Evolutionary conservation across 2,888 invertebrate genomes (phyloP), one percentile per base, ranked within the genome.

Genomic region (Dichetophora obliterata): DNA sequence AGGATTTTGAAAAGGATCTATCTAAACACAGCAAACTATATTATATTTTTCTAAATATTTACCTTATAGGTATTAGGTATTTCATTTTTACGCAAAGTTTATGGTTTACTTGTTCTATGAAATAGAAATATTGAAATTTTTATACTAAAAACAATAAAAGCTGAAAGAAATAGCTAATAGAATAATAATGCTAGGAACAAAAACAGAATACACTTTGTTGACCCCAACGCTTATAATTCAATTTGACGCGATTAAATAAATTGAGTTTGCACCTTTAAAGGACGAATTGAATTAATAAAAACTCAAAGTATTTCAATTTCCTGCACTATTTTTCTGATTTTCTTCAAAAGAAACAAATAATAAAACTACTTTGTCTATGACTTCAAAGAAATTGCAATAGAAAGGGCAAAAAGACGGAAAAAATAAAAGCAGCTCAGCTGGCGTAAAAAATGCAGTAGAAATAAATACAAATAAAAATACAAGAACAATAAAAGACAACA

Each of bases 221-320:
- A 37, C 3, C 5, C 6, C 4, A 37, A 6, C 37, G 4, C 37
- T 37, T 8, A 37, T 8, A 37, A 54, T 8, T 6, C 6, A 54
- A 19, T 19, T 54, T 19, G 4, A 61, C 14, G 2, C 11, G 24
- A 27, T 16, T 24, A 61, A 61, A 61, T 11, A 27, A 61, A 27
- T 31, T 14, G 11, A 27, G 31, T 61, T 27, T 4, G 14, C 16
- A 22, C 5, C 27, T 24, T 5, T 11, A 68, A 70, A 75, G 50
- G 37, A 50, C 50, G 22, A 75, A 52, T 61, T 73, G 80, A 61
- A 77, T 68, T 63, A 52, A 61, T 59, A 77, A 79, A 79, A 71
- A 77, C 77, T 77, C 77, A 79, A 79, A 76, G 77, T 31, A 31
- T 6, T 70, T 52, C 24, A 70, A 31, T 43, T 34, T 57, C 54